Evolutionary conservation across 2,113 vertebrate species (phyloP).

Genomic region (Barnardius zonarius): DNA sequence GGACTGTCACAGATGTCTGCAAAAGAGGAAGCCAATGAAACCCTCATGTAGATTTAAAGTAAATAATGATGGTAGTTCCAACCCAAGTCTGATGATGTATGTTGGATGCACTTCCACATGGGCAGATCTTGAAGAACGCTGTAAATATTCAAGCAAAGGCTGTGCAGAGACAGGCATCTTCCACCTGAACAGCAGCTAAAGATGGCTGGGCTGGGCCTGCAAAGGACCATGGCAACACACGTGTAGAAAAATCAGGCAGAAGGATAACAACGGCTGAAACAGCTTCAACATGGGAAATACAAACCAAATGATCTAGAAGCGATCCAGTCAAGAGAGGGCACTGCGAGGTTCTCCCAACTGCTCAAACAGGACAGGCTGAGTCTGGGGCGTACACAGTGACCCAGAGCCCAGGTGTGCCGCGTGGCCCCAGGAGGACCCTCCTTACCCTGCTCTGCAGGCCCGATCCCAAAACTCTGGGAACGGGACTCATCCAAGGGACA

Average conservation of each 20-base stretch:
- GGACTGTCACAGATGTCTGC: background rate
- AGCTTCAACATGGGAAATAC: background rate
- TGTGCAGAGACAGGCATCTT: background rate
- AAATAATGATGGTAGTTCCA: background rate
- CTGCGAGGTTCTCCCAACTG: background rate
- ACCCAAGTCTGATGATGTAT: background rate
- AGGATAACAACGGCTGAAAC: background rate
- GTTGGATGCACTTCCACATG: background rate
- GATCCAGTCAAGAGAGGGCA: background rate
- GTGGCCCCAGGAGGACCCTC: accelerated
- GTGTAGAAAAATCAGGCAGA: background rate
- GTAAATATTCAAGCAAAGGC: background rate
- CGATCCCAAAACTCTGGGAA: background rate
- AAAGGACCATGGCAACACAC: background rate
- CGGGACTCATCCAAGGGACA: background rate
- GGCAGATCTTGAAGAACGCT: background rate
- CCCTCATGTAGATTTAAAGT: background rate
- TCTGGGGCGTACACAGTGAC: background rate
- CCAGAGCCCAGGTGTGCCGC: background rate
- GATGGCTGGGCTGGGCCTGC: background rate
- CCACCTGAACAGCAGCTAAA: background rate
- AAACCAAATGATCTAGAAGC: background rate
- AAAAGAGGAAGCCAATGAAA: background rate
- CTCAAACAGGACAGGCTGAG: background rate
- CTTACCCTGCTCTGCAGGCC: background rate